Evolutionary conservation across 2,797 vertebrate genomes (phyloP).

Genomic region (Numenius phaeopus): DNA sequence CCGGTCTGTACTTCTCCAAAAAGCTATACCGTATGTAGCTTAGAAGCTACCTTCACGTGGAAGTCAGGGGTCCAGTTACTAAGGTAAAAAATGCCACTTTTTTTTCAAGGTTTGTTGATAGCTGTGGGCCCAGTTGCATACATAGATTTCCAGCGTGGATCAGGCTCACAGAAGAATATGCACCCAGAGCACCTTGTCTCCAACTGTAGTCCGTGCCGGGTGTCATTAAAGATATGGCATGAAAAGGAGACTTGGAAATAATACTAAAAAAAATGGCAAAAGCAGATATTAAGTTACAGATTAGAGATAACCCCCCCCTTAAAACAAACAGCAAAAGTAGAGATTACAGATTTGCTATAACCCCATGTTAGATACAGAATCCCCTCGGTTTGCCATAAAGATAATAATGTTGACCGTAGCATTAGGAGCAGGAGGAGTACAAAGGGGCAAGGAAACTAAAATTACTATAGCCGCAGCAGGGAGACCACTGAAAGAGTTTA

Average conservation of each 20-base stretch:
- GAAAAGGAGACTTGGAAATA: background rate
- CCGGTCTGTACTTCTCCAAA: background rate
- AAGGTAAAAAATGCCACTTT: background rate
- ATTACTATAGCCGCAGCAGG: background rate
- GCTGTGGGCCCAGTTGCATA: background rate
- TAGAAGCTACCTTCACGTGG: background rate
- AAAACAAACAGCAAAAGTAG: background rate
- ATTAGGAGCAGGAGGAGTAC: background rate
- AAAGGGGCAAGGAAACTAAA: background rate
- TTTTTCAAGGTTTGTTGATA: background rate
- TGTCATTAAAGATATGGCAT: background rate
- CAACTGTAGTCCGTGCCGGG: background rate
- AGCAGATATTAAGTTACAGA: background rate
- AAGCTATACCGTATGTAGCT: background rate
- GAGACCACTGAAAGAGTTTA: background rate
- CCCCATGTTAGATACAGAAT: background rate
- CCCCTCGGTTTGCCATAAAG: background rate
- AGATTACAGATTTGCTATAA: background rate
- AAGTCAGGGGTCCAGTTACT: too few relatives aligned
- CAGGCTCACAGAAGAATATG: background rate
- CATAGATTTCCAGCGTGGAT: background rate
- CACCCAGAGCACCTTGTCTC: background rate
- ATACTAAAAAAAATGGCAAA: background rate
- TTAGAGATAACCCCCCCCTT: background rate
- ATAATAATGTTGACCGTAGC: background rate